Evolutionary conservation across 2,113 vertebrate species (phyloP).

Genomic region (Butorides virescens): DNA sequence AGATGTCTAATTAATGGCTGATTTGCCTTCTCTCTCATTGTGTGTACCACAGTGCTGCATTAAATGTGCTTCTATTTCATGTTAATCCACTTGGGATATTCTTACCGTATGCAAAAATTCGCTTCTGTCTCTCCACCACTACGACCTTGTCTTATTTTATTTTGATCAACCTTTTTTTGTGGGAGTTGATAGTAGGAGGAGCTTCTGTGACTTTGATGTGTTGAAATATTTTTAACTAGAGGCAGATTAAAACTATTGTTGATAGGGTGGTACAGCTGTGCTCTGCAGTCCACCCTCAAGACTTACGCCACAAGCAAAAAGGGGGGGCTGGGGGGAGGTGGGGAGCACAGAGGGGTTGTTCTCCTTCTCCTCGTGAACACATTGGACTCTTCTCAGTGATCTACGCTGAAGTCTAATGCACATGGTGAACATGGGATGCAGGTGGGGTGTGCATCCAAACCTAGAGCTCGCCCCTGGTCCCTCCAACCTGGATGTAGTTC

Average conservation of each 20-base stretch:
- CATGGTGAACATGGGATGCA: background rate
- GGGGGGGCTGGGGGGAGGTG: accelerated
- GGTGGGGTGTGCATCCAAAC: background rate
- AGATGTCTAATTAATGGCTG: background rate
- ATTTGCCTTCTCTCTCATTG: background rate
- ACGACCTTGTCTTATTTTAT: background rate
- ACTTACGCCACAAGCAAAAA: background rate
- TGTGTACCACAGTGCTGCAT: background rate
- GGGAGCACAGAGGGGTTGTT: background rate
- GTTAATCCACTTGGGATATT: background rate
- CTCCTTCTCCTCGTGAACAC: background rate
- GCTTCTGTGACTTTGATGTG: background rate
- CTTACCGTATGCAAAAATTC: background rate
- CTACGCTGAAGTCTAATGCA: background rate
- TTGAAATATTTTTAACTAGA: background rate
- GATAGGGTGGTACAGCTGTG: background rate
- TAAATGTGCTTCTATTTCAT: background rate
- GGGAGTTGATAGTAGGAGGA: background rate
- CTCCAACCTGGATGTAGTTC: background rate
- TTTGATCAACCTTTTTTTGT: background rate
- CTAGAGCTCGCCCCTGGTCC: background rate
- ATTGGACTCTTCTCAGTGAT: background rate
- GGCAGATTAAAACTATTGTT: background rate
- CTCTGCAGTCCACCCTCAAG: background rate
- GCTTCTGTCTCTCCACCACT: background rate